Percentiles rank a stretch among this genome's conserved stretches.
Evolutionary conservation across 2,888 invertebrate genomes (phyloP).

Genomic region (Hypena proboscidalis): DNA sequence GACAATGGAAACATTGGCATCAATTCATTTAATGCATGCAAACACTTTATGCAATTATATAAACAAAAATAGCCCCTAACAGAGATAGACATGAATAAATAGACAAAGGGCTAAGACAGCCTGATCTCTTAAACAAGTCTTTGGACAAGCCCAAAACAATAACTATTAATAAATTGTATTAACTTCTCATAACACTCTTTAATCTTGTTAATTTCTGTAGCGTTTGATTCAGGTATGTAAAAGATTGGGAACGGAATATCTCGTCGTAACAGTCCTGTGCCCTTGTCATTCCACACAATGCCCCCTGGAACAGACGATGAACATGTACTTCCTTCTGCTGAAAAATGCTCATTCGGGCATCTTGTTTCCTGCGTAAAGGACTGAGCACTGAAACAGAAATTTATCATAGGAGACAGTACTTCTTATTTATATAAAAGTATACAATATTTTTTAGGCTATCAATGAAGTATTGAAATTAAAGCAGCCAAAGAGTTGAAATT

Average conservation of each 20-base stretch:
- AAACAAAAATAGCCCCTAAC: too few relatives aligned
- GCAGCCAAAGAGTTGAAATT: too few relatives aligned
- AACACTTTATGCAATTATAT: too few relatives aligned
- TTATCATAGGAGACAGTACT: neutral
- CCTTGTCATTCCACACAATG: conserved; percentile 94
- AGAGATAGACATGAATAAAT: too few relatives aligned
- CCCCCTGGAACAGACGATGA: conserved; percentile 77
- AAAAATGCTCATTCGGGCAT: conserved; percentile 93
- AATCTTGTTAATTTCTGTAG: conserved; percentile 86
- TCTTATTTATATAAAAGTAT: too few relatives aligned
- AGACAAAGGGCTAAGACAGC: too few relatives aligned
- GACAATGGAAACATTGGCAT: too few relatives aligned
- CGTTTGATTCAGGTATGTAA: conserved; percentile 84
- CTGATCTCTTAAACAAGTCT: too few relatives aligned
- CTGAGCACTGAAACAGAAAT: conserved; percentile 57
- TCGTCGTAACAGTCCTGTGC: conserved; percentile 90
- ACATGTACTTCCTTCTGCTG: conserved; percentile 70
- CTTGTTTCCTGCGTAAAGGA: conserved; percentile 87
- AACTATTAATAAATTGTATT: conserved; percentile 2
- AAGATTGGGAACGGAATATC: conserved; percentile 96
- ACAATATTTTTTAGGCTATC: too few relatives aligned
- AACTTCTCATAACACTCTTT: conserved; percentile 85
- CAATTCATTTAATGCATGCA: too few relatives aligned
- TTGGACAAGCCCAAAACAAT: too few relatives aligned
- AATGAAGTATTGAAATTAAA: too few relatives aligned